These are phyloP conservation scores for Agapetus fuscipes DNA, from an alignment of 2,888 invertebrate species.

Conservation along the genomic window DNA sequence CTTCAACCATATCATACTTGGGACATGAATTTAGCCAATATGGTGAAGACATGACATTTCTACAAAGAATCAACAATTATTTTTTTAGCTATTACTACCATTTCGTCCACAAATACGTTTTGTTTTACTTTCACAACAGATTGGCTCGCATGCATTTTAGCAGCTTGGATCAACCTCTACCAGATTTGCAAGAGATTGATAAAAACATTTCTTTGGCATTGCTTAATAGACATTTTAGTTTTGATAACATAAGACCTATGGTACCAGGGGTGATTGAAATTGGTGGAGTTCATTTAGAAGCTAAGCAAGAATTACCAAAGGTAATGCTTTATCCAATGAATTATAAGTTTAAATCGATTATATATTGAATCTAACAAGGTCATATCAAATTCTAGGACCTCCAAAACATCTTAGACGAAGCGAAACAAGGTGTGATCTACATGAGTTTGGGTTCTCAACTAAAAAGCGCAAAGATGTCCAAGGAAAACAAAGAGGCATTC, in stretches of 20 bases:
- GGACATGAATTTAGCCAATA: slow-evolving; percentile 33
- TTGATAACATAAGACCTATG: slow-evolving; percentile 37
- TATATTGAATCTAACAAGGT: too few relatives aligned
- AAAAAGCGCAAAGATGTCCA: slow-evolving; percentile 23
- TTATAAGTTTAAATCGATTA: too few relatives aligned
- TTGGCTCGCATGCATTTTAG: slow-evolving; percentile 29
- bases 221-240: slow-evolving; percentile 43
- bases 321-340: too few relatives aligned
- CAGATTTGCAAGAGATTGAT: slow-evolving; percentile 35
- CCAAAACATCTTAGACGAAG: slow-evolving; percentile 30
- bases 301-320: slow-evolving; percentile 28
- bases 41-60: slow-evolving; percentile 35
- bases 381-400: slow-evolving; percentile 27
- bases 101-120: slow-evolving; percentile 25
- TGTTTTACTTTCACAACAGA: slow-evolving; percentile 30
- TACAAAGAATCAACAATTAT: slow-evolving; percentile 33
- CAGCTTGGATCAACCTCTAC: slow-evolving; percentile 31
- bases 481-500: slow-evolving; percentile 23
- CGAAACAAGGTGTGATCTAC: slow-evolving; percentile 35
- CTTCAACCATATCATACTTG: slow-evolving; percentile 38
- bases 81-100: slow-evolving; percentile 29
- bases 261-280: slow-evolving; percentile 48
- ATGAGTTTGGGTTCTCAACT: slow-evolving; percentile 36
- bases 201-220: slow-evolving; percentile 36
- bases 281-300: slow-evolving; percentile 45